Conservation (phyloP, 2,113 vertebrate genomes). For the Lethenteron camtschaticum region DNA sequence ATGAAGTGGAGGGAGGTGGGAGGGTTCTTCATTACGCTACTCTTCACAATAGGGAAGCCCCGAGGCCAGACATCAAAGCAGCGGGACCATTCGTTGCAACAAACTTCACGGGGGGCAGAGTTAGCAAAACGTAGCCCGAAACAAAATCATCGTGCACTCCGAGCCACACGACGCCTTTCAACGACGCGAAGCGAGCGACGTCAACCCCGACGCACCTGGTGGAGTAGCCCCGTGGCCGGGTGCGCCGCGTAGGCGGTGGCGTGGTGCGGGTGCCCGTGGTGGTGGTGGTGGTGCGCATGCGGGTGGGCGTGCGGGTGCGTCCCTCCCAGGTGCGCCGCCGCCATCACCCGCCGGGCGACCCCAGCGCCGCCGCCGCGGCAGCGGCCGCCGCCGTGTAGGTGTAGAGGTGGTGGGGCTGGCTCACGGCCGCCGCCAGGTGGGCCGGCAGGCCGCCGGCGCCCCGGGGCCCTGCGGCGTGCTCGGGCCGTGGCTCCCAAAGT, state of each 20-base stretch:
- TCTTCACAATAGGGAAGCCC: too few relatives aligned
- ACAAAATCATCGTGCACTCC: too few relatives aligned
- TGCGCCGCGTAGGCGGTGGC: conserved; percentile 40
- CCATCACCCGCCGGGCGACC: conserved; percentile 56
- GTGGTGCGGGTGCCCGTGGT: conserved; percentile 41
- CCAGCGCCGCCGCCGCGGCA: conserved; percentile 30
- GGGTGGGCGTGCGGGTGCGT: conserved; percentile 49
- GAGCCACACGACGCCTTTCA: too few relatives aligned
- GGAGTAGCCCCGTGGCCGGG: conserved; percentile 56
- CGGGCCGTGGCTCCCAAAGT: conserved; percentile 77
- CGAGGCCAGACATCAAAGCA: too few relatives aligned
- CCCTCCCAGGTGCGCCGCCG: conserved; percentile 59
- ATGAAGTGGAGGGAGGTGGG: too few relatives aligned
- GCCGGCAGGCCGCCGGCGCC: conserved; percentile 15
- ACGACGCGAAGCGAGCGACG: too few relatives aligned
- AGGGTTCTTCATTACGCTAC: too few relatives aligned
- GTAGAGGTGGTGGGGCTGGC: conserved; percentile 89
- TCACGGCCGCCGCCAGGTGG: conserved; percentile 42
- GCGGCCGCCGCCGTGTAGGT: conserved; percentile 45
- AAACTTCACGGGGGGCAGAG: too few relatives aligned
- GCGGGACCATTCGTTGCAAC: too few relatives aligned
- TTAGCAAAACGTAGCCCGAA: too few relatives aligned
- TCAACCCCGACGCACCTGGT: conserved; percentile 40
- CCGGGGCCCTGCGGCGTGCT: conserved; percentile 45
- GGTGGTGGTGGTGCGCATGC: too few relatives aligned